Conservation (phyloP, 2,797 vertebrate genomes). For the Lepus oiostolus region DNA sequence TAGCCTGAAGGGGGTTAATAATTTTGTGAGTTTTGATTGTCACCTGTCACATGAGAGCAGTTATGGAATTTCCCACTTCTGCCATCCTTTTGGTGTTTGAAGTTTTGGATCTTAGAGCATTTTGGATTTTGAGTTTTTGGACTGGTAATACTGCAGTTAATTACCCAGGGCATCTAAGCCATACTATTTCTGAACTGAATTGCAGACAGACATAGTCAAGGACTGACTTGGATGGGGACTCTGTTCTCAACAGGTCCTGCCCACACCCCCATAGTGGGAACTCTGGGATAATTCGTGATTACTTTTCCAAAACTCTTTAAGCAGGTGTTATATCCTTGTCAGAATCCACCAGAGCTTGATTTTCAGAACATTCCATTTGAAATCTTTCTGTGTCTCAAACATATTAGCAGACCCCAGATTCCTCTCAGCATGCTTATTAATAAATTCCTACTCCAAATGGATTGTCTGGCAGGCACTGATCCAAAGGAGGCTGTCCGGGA, state of each 20-base stretch:
- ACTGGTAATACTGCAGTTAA: neutral
- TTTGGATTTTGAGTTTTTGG: neutral
- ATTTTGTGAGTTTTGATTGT: neutral
- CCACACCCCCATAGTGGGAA: neutral
- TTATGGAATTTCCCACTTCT: neutral
- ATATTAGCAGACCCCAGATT: neutral
- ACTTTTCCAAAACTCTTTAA: neutral
- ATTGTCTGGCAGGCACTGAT: neutral
- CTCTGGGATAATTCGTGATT: neutral
- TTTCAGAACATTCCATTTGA: neutral
- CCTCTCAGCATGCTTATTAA: constrained; percentile 15
- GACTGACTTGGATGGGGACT: neutral
- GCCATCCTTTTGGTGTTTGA: neutral
- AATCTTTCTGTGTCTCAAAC: neutral
- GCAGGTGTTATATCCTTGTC: neutral
- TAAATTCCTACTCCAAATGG: neutral
- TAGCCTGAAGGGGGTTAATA: neutral
- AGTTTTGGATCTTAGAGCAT: neutral
- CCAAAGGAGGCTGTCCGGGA: neutral
- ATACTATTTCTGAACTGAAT: neutral
- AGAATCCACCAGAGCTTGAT: neutral
- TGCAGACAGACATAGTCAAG: neutral
- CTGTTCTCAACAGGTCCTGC: no score
- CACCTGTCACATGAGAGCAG: neutral
- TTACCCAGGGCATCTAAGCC: neutral